phyloP scores from a whole-genome alignment of 2,113 vertebrate species.

The Neoarius graeffei region DNA sequence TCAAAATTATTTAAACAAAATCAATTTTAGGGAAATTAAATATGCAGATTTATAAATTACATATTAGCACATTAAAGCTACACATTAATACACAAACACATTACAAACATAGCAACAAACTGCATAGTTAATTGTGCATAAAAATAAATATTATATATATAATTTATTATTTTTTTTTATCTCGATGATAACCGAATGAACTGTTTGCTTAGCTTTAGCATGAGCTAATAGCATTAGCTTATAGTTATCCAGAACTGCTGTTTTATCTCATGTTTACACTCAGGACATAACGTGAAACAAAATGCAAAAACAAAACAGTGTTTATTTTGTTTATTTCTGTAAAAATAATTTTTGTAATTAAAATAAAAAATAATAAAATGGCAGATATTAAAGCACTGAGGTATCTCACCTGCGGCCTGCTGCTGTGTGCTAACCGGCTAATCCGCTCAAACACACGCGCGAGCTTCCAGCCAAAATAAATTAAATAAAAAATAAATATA shows the following conservation, averaged over 20 bases:
- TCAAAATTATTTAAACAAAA: not conserved
- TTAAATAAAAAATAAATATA: not conserved
- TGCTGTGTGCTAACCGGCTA: constrained; percentile 17
- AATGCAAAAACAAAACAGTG: not conserved
- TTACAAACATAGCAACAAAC: not conserved
- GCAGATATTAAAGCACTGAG: not conserved
- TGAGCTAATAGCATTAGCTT: not conserved
- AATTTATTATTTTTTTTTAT: not conserved
- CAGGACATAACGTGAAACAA: too few species aligned
- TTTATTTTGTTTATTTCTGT: not conserved
- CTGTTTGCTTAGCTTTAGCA: constrained; percentile 28
- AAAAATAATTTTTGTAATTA: too few species aligned
- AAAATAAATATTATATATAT: not conserved
- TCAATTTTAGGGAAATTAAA: not conserved
- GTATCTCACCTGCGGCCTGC: constrained; percentile 26
- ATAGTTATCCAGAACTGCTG: not conserved
- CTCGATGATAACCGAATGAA: not conserved
- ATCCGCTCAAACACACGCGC: not conserved
- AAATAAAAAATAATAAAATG: not conserved
- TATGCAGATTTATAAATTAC: not conserved
- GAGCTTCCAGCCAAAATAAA: not conserved
- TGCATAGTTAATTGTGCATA: too few species aligned
- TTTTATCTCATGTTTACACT: not conserved
- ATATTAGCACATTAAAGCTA: not conserved
- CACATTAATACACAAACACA: not conserved